These are phyloP conservation scores for Macropus fuliginosus DNA, from an alignment of 2,797 vertebrate species.

Conservation along the genomic window DNA sequence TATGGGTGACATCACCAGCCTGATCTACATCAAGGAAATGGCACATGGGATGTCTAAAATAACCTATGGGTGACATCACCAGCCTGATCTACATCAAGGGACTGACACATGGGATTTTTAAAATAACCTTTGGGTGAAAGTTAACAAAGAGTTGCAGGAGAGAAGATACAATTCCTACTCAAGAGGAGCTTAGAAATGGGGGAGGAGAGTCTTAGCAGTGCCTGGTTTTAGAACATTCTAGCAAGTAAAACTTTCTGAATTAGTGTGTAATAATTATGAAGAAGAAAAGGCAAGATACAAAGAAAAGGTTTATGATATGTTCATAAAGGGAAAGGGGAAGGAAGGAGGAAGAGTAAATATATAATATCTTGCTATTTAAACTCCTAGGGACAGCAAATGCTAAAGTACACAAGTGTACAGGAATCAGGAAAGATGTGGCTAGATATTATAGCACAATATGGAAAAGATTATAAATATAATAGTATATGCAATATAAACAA, in stretches of 20 bases:
- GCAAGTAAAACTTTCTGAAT: not conserved
- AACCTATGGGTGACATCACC: not conserved
- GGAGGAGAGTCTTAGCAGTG: too few relatives aligned
- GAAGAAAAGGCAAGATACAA: not conserved
- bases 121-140: conserved; percentile 1
- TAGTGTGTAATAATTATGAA: not conserved
- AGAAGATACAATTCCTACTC: conserved; percentile 29
- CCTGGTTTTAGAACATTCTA: not conserved
- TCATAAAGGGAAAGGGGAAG: not conserved
- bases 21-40: not conserved
- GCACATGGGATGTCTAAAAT: not conserved
- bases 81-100: not conserved
- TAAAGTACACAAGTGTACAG: not conserved
- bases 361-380: not conserved
- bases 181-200: conserved; percentile 3
- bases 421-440: not conserved
- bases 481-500: not conserved
- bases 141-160: conserved; percentile 6
- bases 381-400: not conserved
- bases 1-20: not conserved
- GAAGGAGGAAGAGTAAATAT: not conserved
- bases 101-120: conserved; percentile 9
- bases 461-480: not conserved
- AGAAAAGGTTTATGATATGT: not conserved
- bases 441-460: not conserved